phyloP scores from a whole-genome alignment of 2,113 vertebrate species.

The Talpa occidentalis region DNA sequence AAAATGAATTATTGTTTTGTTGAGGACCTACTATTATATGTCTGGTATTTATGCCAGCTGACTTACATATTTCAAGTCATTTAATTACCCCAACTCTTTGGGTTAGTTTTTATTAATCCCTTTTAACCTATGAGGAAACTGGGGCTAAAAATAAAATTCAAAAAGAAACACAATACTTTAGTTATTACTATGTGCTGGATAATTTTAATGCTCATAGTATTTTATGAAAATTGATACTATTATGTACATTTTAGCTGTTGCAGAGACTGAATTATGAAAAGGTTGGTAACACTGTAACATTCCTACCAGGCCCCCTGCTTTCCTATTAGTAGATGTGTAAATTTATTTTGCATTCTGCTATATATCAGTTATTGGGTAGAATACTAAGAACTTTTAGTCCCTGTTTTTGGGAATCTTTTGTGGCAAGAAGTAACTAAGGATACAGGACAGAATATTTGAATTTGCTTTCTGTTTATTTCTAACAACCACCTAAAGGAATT shows the following conservation, averaged over 20 bases:
- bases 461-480: slow-evolving; percentile 11
- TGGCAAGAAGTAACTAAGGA: not conserved
- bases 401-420: not conserved
- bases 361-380: not conserved
- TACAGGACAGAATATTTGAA: slow-evolving; percentile 14
- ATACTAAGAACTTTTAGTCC: not conserved
- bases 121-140: not conserved
- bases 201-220: not conserved
- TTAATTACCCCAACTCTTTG: slow-evolving; percentile 17
- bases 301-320: not conserved
- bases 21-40: not conserved
- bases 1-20: not conserved
- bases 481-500: not conserved
- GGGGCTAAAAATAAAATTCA: not conserved
- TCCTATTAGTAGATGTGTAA: not conserved
- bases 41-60: not conserved
- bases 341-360: not conserved
- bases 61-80: not conserved
- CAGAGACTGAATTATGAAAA: not conserved
- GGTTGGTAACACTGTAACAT: not conserved
- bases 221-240: not conserved
- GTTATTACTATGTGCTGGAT: not conserved
- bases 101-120: not conserved
- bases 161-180: not conserved
- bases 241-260: not conserved